Conservation (phyloP, 1,140 invertebrate species). For the Aphis gossypii region DNA sequence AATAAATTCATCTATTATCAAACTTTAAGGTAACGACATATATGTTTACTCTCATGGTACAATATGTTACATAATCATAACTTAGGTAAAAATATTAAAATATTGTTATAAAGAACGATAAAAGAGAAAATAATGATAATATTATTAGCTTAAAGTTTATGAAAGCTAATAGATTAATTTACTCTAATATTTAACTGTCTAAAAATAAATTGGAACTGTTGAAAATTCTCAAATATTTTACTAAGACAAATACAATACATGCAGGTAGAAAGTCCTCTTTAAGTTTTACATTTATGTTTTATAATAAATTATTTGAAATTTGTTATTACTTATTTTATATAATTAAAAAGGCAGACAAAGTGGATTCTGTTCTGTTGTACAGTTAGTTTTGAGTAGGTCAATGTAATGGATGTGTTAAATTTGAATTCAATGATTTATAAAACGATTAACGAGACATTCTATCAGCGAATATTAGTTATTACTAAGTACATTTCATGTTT, state of each 20-base stretch:
- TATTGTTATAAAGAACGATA: not conserved
- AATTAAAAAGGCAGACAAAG: not conserved
- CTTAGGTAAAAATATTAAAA: not conserved
- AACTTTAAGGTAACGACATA: not conserved
- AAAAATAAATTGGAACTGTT: not conserved
- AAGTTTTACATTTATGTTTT: not conserved
- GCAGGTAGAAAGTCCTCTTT: not conserved
- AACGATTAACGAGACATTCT: too few relatives aligned
- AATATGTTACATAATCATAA: not conserved
- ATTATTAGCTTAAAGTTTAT: not conserved
- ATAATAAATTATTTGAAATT: not conserved
- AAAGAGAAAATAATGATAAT: not conserved
- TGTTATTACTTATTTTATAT: not conserved
- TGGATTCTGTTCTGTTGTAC: too few relatives aligned
- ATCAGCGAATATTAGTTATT: too few relatives aligned
- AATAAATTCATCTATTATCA: not conserved
- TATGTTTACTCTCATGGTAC: not conserved
- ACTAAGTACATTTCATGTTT: too few relatives aligned
- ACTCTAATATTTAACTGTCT: not conserved
- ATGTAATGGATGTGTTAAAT: too few relatives aligned
- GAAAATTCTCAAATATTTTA: not conserved
- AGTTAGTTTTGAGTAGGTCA: too few relatives aligned
- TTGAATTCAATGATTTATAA: too few relatives aligned
- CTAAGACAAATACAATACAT: not conserved
- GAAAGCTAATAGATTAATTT: too few relatives aligned